A percentile compares a stretch with the other conserved stretches of the same genome.
phyloP scores from a whole-genome alignment of 35 echinoderm and acorn worm species.

The Chiridota heheva region DNA sequence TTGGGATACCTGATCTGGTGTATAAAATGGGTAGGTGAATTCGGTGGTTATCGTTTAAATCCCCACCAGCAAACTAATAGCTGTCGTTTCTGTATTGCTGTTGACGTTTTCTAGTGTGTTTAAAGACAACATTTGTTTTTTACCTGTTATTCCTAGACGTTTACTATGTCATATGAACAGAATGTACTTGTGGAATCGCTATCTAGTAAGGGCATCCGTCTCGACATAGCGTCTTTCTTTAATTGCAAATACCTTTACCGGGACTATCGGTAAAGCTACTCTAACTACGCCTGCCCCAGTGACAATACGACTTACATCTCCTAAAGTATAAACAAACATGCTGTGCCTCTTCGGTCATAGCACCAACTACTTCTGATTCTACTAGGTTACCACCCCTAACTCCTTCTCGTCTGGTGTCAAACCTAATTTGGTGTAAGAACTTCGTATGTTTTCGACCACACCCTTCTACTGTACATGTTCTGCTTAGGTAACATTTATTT shows the following conservation, averaged over 20 bases:
- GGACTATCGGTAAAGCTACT: not conserved
- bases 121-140: too few species aligned
- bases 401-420: too few species aligned
- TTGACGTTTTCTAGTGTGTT: too few species aligned
- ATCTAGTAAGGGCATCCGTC: slow-evolving; percentile 7
- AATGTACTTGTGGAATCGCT: not conserved
- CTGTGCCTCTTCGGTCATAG: not conserved
- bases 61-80: too few species aligned
- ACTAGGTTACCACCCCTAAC: too few species aligned
- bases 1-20: too few species aligned
- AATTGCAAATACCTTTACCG: not conserved
- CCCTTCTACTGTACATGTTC: not conserved
- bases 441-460: not conserved
- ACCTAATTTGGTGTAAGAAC: not conserved
- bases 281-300: not conserved
- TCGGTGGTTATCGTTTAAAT: too few species aligned
- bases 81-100: too few species aligned
- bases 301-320: not conserved
- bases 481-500: not conserved
- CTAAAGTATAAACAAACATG: not conserved
- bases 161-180: not conserved
- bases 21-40: too few species aligned
- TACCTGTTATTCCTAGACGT: not conserved
- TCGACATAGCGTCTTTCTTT: not conserved
- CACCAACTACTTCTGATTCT: not conserved